Percentiles rank a stretch among this genome's conserved stretches.
These are phyloP conservation scores for Petrocephalus microphthalmus DNA, from an alignment of 2,113 vertebrate species.

Conservation along the genomic window DNA sequence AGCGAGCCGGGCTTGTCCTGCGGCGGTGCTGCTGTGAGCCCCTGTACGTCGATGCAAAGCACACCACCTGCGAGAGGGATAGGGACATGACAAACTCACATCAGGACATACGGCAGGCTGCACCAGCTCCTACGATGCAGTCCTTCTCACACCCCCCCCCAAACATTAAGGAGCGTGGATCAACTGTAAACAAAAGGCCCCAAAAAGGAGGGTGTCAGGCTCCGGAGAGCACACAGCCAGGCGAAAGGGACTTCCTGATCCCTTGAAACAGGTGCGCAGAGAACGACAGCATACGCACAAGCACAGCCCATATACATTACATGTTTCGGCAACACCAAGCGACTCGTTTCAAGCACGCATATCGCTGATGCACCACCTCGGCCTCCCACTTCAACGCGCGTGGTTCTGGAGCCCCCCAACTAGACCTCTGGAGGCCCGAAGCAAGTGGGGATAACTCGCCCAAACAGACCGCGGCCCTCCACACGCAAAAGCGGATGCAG, in stretches of 20 bases:
- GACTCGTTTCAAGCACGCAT: not conserved
- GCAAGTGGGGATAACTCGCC: not conserved
- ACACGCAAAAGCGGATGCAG: not conserved
- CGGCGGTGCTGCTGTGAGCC: not conserved
- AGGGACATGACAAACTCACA: not conserved
- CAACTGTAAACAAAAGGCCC: not conserved
- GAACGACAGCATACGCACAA: not conserved
- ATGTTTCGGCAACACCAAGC: not conserved
- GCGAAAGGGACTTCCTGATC: not conserved
- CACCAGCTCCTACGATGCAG: not conserved
- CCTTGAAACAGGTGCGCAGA: not conserved
- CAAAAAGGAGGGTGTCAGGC: not conserved
- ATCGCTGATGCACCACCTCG: not conserved
- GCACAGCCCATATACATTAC: not conserved
- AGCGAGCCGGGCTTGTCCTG: not conserved
- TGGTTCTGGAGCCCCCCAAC: not conserved
- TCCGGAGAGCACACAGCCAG: not conserved
- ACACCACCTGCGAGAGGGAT: conserved; percentile 33
- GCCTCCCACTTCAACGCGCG: not conserved
- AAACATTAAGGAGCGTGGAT: not conserved
- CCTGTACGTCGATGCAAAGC: not conserved
- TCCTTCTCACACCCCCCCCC: not conserved
- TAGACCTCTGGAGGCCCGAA: not conserved
- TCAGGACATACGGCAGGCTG: not conserved
- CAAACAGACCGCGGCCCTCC: not conserved